Percentiles rank a stretch among this genome's conserved stretches.
phyloP scores from a whole-genome alignment of 2,888 invertebrate genomes.

The Spodoptera exigua region DNA sequence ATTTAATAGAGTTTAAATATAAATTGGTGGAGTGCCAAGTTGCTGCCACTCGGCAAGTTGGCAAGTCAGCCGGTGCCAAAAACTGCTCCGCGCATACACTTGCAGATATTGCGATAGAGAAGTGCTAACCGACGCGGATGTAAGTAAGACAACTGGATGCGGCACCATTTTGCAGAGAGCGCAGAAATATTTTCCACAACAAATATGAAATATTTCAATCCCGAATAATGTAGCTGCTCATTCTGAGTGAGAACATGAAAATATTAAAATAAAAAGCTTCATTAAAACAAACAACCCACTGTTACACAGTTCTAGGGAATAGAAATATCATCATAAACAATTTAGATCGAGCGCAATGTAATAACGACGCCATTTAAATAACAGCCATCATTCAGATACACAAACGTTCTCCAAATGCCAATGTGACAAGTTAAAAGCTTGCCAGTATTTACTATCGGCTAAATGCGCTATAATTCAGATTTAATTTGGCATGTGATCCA shows the following conservation, averaged over 20 bases:
- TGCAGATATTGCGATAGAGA: slow-evolving; percentile 71
- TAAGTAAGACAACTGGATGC: slow-evolving; percentile 42
- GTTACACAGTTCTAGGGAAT: not conserved
- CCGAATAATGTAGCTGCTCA: no score
- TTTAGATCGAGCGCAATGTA: slow-evolving; percentile 29
- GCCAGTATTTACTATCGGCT: slow-evolving; percentile 37
- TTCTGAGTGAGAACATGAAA: no score
- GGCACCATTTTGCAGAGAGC: not conserved
- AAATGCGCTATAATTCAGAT: slow-evolving; percentile 47
- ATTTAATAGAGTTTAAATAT: slow-evolving; percentile 75
- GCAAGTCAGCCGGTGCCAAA: slow-evolving; percentile 70
- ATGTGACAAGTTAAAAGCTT: slow-evolving; percentile 45
- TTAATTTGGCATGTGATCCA: slow-evolving; percentile 49
- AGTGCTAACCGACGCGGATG: slow-evolving; percentile 38
- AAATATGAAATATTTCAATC: no score
- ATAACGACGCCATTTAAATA: slow-evolving; percentile 48
- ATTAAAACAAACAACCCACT: no score
- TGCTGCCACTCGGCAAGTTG: slow-evolving; percentile 55
- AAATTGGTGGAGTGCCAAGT: slow-evolving; percentile 73
- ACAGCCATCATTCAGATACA: slow-evolving; percentile 28
- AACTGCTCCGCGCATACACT: slow-evolving; percentile 63
- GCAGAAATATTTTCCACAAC: no score
- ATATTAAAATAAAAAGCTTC: no score
- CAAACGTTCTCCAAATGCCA: slow-evolving; percentile 40
- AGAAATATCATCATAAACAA: slow-evolving; percentile 30